Base-by-base conservation (phyloP, 2,113 vertebrate genomes). In the Atractosteus spatula region DNA sequence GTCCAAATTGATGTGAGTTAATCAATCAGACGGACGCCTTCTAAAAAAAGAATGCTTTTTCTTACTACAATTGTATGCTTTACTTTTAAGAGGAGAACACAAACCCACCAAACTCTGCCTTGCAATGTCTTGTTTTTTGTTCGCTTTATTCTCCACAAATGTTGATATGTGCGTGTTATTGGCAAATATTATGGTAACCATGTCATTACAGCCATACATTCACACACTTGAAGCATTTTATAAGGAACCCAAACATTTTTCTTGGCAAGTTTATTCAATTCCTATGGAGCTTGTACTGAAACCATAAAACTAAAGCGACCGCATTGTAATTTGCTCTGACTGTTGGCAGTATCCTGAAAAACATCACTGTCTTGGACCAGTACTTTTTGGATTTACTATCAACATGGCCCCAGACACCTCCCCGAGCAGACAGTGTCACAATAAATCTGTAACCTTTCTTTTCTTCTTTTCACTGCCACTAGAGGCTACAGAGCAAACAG, bases 301-400 rank as follows among this genome's bases (percentile, higher is more conserved):
- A 72, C 67, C 29, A 29, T 29, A 79, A 69, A 74, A 72, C 64
- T 71, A 63, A 29, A 57, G 59, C 75, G 72, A 61, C 47, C 16
- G 59, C 70, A 41, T 14, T 65, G 70, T 62, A 14, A 70, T 45
- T 64, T 41, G 77, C 69, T 54, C 56, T 68, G 68, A 74, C 70
- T 67, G 17, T 8, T 41, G 57, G 64, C 44, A 4, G 62, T 72
- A 74, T 67, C 3, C 71, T 76, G 78, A 78, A 75, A 56, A 74
- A 78, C 70, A 79, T 78, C 78, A 73, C 74, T 68, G 45, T 47
- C 43, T 13, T 59, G 44, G 69, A 66, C 16, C 45, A 62, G 61
- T 44, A 3, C 13, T 17, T 62, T 8, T 41, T 76, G 29, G 75
- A 75, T 79, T 81, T 81, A 79, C 55, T 12, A 54, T 62, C 17